phyloP scores from a whole-genome alignment of 1,140 invertebrate species.

The Cardiocondyla obscurior region DNA sequence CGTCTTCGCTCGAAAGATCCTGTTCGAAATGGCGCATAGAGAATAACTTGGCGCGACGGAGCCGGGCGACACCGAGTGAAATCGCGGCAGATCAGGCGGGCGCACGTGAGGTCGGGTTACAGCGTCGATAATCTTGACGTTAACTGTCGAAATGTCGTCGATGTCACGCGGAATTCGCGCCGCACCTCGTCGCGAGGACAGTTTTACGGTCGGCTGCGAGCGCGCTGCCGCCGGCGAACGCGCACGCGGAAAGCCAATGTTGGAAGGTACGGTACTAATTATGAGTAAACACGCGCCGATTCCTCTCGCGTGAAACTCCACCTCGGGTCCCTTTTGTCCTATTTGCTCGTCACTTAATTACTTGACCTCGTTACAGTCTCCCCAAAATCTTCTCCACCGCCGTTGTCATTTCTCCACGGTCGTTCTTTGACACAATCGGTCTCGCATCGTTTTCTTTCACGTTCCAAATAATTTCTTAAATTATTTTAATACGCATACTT shows the following conservation, averaged over 20 bases:
- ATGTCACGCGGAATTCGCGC: slow-evolving; percentile 63
- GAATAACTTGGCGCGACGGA: background rate
- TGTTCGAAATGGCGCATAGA: slow-evolving; percentile 45
- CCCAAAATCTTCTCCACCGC: slow-evolving; percentile 3
- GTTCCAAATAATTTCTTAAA: background rate
- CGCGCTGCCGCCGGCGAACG: background rate
- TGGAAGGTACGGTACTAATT: slow-evolving; percentile 43
- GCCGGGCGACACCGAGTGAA: slow-evolving; percentile 58
- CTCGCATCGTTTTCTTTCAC: background rate
- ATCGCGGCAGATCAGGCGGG: slow-evolving; percentile 35
- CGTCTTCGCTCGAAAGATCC: slow-evolving; percentile 47
- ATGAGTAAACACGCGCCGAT: slow-evolving; percentile 24
- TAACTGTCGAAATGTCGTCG: slow-evolving; percentile 67
- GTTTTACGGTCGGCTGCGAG: slow-evolving; percentile 57
- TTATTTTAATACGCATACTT: background rate
- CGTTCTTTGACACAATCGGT: background rate
- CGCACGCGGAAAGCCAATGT: background rate
- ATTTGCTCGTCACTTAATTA: slow-evolving; percentile 48
- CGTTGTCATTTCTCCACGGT: background rate
- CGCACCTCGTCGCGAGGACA: slow-evolving; percentile 47
- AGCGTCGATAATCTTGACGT: slow-evolving; percentile 68
- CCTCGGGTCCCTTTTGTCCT: slow-evolving; percentile 39
- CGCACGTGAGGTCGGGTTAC: slow-evolving; percentile 11
- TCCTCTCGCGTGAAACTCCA: slow-evolving; percentile 9
- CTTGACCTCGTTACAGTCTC: slow-evolving; percentile 40